Base-by-base conservation (phyloP, 2,797 vertebrate genomes). In the Sternarchorhynchus goeldii region DNA sequence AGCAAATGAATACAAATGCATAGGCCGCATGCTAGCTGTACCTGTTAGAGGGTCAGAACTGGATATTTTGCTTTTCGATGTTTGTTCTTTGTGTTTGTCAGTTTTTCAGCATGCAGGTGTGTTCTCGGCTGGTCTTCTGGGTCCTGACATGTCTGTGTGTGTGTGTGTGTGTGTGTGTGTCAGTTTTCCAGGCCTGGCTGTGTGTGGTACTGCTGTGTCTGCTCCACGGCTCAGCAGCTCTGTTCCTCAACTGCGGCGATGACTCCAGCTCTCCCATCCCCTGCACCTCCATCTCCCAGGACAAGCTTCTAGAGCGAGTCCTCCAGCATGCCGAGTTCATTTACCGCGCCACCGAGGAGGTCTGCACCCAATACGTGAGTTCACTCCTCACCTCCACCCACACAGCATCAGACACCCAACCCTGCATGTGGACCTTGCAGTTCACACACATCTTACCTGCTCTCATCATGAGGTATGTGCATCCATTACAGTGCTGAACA, bases 301-400 rank as follows among this genome's bases (percentile, higher is more conserved):
- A 94, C 81, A 92, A 94, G 80, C 90, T 93, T 77, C 88, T 94
- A 1, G 92, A 94, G 79, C 88, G 92, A 78, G 89, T 92, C 86
- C 92, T 94, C 86, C 92, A 92, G 77, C 91, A 93, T 3, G 89
- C 91, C 2, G 92, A 94, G 86, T 89, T 93, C 74, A 93, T 94
- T 88, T 92, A 91, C 77, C 88, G 88, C 0, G 89, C 93, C 80
- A 91, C 93, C 0, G 91, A 93, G 80, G 93, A 94, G 79, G 90
- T 90, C 0, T 92, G 89, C 69, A 81, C 90, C 74, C 77, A 93
- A 59, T 93, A 92, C 87, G 92, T 93, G 84, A 94, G 92, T 91
- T 85, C 45, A 50, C 45, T 5, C 7, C 20, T 25, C n/a, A 20
- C 59, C 31, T 14, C 10, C 25, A 4, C 32, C 25, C 4, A 60